Base-by-base conservation (phyloP, 2,113 vertebrate genomes). In the Ceuthmochares aereus region DNA sequence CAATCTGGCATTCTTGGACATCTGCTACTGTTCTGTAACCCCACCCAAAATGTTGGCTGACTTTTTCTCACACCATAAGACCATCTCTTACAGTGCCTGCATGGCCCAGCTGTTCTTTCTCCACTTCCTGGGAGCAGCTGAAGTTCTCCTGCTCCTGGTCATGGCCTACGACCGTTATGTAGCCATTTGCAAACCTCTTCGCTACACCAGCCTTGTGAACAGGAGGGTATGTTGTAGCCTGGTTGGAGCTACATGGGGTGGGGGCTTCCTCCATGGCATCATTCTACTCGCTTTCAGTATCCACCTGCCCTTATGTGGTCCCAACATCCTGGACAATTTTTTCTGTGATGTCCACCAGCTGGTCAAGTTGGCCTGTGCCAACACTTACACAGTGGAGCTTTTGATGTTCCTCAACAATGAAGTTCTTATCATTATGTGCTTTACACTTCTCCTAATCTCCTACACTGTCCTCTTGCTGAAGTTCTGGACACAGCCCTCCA, bases 71-170 rank as follows among this genome's bases (percentile, higher is more conserved):
- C 47, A 89, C 25, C 47, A 1, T 9, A 95, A 96, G 43, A 95
- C 84, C 21, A 96, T 97, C 62, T 94, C 90, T 40, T 97, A 76
- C 43, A 26, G 45, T 32, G 90, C 88, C 47, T 97, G 95, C 79
- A 93, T 97, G 90, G 29, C 62, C 12, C 96, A 97, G 82, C 47
- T 96, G 54, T 97, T 96, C 51, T 97, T 97, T 49, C 94, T 97
- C 60, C 92, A 95, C 74, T 68, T 95, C 19, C n/a, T 96, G 49
- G 94, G 92, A 62, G 95, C 92, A 12, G 82, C 70, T 14, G 93
- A 90, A 70, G 42, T 84, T 58, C 93, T 97, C 59, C 81, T 96
- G 42, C 92, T 97, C 49, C 37, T 87, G 2, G 91, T 88, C 78
- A 97, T 96, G 93, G 96, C 95, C 18, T 96, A 93, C 49, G 96